Percentiles rank a stretch among this genome's conserved stretches.
Evolutionary conservation across 1,140 invertebrate genomes (phyloP).

Genomic region (Grapholita molesta): DNA sequence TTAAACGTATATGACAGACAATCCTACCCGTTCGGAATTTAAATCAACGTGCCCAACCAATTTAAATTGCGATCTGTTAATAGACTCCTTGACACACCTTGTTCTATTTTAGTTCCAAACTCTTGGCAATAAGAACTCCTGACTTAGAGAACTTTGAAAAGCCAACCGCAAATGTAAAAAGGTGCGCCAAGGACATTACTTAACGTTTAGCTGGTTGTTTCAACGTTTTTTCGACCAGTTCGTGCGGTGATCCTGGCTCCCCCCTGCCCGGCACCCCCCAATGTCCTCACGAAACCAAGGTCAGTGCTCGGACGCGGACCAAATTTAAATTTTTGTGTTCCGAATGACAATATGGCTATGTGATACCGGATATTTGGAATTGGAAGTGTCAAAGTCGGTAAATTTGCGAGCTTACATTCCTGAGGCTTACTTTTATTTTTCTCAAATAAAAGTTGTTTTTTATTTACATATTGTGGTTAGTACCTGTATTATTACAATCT

Average conservation of each 20-base stretch:
- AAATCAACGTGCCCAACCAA: constrained; percentile 27
- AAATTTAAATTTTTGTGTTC: constrained; percentile 34
- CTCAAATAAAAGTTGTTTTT: background rate
- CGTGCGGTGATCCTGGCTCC: constrained; percentile 28
- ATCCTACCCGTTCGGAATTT: constrained; percentile 34
- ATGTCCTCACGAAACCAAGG: constrained; percentile 45
- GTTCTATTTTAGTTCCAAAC: constrained; percentile 21
- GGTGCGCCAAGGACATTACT: constrained; percentile 47
- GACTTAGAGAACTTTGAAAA: constrained; percentile 15
- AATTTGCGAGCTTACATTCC: constrained; percentile 7
- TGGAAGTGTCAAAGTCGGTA: no score
- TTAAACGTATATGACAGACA: background rate
- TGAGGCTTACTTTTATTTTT: constrained; percentile 19
- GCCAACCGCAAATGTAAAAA: constrained; percentile 38
- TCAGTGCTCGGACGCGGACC: constrained; percentile 45
- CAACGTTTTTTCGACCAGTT: constrained; percentile 38
- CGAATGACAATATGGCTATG: constrained; percentile 51
- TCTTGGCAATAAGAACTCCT: constrained; percentile 19
- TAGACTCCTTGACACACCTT: background rate
- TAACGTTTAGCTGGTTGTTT: constrained; percentile 38
- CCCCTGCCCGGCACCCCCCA: constrained; percentile 27
- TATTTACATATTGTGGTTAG: background rate
- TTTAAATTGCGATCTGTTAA: background rate
- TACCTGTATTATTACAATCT: background rate
- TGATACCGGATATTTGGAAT: constrained; percentile 33